Percentiles rank a stretch among this genome's conserved stretches.
Conservation (phyloP, 2,888 invertebrate genomes). For the Melanophora roralis region DNA sequence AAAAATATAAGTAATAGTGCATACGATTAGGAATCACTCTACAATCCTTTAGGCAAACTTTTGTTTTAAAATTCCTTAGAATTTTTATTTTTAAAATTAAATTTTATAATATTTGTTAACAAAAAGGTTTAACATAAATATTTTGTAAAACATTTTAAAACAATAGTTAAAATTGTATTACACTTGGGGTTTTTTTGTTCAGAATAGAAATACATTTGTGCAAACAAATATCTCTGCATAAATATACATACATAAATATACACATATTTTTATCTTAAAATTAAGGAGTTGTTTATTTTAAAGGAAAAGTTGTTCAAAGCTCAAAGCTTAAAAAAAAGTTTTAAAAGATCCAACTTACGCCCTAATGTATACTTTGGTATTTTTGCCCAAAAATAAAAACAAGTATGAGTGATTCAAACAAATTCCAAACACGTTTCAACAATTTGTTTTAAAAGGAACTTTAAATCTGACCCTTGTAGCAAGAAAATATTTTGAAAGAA, state of each 20-base stretch:
- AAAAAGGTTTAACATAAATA: not conserved
- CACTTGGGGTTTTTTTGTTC: not conserved
- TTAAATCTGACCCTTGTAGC: constrained; percentile 16
- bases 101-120: not conserved
- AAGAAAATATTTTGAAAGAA: not conserved
- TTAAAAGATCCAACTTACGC: not conserved
- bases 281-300: not conserved
- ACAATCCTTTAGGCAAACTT: not conserved
- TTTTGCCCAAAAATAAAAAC: not conserved
- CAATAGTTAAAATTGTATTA: not conserved
- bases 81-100: too few species aligned
- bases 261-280: not conserved
- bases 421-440: constrained; percentile 25
- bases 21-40: not conserved
- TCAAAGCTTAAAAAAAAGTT: too few species aligned
- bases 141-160: constrained; percentile 1
- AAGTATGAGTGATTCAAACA: not conserved
- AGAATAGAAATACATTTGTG: too few species aligned
- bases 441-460: not conserved
- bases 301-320: not conserved
- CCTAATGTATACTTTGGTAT: constrained; percentile 1
- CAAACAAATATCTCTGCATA: too few species aligned
- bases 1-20: not conserved
- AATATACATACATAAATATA: too few species aligned
- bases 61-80: not conserved